Evolutionary conservation across 2,113 vertebrate genomes (phyloP).

Genomic region (Hydropotes inermis): DNA sequence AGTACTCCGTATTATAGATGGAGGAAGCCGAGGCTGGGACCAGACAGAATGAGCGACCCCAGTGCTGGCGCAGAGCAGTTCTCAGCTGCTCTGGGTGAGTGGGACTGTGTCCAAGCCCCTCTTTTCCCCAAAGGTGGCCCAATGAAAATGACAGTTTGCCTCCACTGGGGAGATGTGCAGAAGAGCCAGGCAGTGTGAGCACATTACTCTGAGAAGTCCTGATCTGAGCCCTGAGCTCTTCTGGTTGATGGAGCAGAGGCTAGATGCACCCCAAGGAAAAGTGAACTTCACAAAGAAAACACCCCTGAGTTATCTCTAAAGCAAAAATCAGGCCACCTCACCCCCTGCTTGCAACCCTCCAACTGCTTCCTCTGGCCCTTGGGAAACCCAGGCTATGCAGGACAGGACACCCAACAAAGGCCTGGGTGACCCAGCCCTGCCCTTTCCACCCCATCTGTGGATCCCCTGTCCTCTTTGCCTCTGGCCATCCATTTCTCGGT

Average conservation of each 20-base stretch:
- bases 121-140: not conserved
- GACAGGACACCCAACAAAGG: not conserved
- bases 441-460: not conserved
- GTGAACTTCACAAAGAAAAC: not conserved
- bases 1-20: accelerated
- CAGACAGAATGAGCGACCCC: not conserved
- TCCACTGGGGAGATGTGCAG: not conserved
- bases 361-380: not conserved
- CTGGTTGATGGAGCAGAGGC: not conserved
- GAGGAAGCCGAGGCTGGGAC: not conserved
- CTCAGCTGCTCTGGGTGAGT: not conserved
- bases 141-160: not conserved
- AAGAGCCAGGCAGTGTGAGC: not conserved
- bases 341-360: not conserved
- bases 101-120: not conserved
- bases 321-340: not conserved
- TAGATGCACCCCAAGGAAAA: not conserved
- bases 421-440: not conserved
- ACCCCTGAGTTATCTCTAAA: not conserved
- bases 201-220: not conserved
- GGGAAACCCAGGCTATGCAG: not conserved
- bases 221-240: not conserved
- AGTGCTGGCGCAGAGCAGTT: not conserved
- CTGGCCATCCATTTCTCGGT: not conserved
- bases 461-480: not conserved